Conservation (phyloP, 2,113 vertebrate species). For the crab-eating macaque (Macaca fascicularis) region T2T-MFA8v1.1 NC_088379.1:109738501-109739000, state of each 20-base stretch:
- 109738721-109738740: conserved; percentile 80
- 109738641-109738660: conserved; percentile 36
- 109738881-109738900: conserved; percentile 5
- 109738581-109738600: conserved; percentile 78
- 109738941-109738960: conserved; percentile 50
- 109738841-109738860: conserved; percentile 61
- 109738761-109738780: conserved; percentile 60
- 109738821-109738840: conserved; percentile 73
- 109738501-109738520: conserved; percentile 75
- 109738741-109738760: conserved; percentile 62
- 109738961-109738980: neutral
- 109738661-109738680: conserved; percentile 66
- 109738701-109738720: conserved; percentile 72
- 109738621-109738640: conserved; percentile 63
- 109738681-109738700: conserved; percentile 65
- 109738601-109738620: conserved; percentile 72
- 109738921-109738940: conserved; percentile 34
- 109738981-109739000: neutral
- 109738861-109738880: conserved; percentile 69
- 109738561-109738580: conserved; percentile 83
- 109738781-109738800: conserved; percentile 57
- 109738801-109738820: conserved; percentile 71
- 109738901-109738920: neutral
- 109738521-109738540: conserved; percentile 80
- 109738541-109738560: conserved; percentile 81